These are phyloP conservation scores for Andrena trimmerana DNA, from an alignment of 2,888 invertebrate species.

Conservation along the genomic window DNA sequence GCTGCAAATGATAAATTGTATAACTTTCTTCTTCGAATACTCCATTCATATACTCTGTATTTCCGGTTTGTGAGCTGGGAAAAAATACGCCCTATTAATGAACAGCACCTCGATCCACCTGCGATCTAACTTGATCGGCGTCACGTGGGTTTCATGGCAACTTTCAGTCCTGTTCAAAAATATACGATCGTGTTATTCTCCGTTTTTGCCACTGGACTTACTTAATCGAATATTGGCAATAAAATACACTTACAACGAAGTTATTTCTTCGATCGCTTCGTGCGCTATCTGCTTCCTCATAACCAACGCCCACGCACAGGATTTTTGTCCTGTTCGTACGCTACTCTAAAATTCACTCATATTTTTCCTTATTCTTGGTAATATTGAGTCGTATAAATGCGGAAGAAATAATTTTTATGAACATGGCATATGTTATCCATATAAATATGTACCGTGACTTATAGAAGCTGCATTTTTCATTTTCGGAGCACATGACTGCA, in stretches of 20 bases:
- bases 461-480: not conserved
- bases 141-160: conserved; percentile 23
- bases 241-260: conserved; percentile 15
- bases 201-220: not conserved
- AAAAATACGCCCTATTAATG: conserved; percentile 53
- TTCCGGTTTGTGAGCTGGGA: conserved; percentile 54
- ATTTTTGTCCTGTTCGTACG: conserved; percentile 19
- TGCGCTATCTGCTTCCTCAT: conserved; percentile 26
- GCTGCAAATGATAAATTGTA: conserved; percentile 22
- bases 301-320: conserved; percentile 24
- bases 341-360: conserved; percentile 4
- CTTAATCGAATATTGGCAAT: conserved; percentile 24
- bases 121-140: conserved; percentile 15
- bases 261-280: conserved; percentile 6
- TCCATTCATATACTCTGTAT: conserved; percentile 52
- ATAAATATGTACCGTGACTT: not conserved
- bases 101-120: conserved; percentile 23
- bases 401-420: no score
- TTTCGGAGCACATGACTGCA: not conserved
- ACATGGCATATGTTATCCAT: no score
- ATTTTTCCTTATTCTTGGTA: not conserved
- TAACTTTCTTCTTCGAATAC: conserved; percentile 63
- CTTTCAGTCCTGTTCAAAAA: conserved; percentile 9
- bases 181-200: not conserved
- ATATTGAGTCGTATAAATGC: not conserved